Percentiles rank a stretch among this genome's conserved stretches.
These are phyloP conservation scores for Megaustenia siamemsis DNA, from an alignment of 2,888 invertebrate genomes.

Conservation along the genomic window DNA sequence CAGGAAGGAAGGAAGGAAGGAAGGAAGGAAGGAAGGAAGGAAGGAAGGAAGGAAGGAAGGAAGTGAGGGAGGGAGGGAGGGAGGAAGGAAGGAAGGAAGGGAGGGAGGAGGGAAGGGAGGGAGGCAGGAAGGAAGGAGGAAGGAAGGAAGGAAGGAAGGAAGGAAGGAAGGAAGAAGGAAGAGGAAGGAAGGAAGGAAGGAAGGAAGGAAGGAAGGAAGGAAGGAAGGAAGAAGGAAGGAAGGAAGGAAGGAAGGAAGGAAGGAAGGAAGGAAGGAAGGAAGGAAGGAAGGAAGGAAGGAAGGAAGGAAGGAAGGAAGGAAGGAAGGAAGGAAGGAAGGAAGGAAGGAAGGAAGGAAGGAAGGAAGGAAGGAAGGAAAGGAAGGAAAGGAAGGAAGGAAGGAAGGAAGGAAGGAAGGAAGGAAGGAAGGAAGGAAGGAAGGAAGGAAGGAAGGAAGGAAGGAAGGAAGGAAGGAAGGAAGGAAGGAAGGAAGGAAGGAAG, in stretches of 20 bases:
- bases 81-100: background rate
- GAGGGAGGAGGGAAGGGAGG: slow-evolving; percentile 6
- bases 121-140: background rate
- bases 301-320: background rate
- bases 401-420: background rate
- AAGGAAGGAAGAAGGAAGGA: background rate
- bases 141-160: background rate
- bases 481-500: too few relatives aligned
- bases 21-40: background rate
- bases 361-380: background rate
- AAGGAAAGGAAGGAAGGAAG: too few relatives aligned
- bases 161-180: background rate
- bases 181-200: background rate
- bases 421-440: background rate
- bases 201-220: background rate
- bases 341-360: background rate
- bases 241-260: background rate
- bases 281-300: background rate
- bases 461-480: too few relatives aligned
- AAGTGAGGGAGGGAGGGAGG: background rate
- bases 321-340: background rate
- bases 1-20: background rate
- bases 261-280: background rate
- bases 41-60: background rate
- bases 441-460: too few relatives aligned